Evolutionary conservation across 2,888 invertebrate genomes (phyloP).

Genomic region (Eupithecia pulchellata): DNA sequence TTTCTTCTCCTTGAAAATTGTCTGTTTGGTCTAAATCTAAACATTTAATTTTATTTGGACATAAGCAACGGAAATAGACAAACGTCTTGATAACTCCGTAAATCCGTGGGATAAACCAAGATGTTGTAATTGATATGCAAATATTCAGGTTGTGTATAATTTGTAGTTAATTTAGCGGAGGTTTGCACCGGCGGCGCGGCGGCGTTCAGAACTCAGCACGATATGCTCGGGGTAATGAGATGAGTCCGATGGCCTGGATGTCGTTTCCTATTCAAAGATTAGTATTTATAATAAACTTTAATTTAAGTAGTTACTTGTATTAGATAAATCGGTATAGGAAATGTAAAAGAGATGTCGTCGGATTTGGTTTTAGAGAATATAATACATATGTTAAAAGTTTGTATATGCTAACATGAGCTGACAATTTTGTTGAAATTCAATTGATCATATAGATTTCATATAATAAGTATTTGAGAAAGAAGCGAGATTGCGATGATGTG

Average conservation of each 20-base stretch:
- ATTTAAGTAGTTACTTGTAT: not conserved
- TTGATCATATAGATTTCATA: not conserved
- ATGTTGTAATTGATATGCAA: constrained; percentile 34
- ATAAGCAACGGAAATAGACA: not conserved
- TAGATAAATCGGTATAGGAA: not conserved
- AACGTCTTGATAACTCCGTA: not conserved
- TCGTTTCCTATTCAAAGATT: not conserved
- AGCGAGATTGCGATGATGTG: not conserved
- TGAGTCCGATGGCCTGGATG: constrained; percentile 12
- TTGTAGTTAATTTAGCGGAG: constrained; percentile 28
- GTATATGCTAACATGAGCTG: too few relatives aligned
- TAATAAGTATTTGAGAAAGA: not conserved
- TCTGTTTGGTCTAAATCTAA: not conserved
- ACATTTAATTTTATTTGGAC: not conserved
- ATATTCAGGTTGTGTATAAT: constrained; percentile 28
- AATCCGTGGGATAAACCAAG: not conserved
- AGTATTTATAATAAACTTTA: not conserved
- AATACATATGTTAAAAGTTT: not conserved
- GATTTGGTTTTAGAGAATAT: not conserved
- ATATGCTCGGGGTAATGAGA: constrained; percentile 22
- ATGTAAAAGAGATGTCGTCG: not conserved
- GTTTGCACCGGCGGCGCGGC: not conserved
- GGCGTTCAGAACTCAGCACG: constrained; percentile 16
- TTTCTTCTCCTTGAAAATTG: too few relatives aligned
- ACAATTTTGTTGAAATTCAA: not conserved